Evolutionary conservation across 2,797 vertebrate species (phyloP), one percentile per base, ranked within the genome.

Genomic region (Peromyscus aztecus): DNA sequence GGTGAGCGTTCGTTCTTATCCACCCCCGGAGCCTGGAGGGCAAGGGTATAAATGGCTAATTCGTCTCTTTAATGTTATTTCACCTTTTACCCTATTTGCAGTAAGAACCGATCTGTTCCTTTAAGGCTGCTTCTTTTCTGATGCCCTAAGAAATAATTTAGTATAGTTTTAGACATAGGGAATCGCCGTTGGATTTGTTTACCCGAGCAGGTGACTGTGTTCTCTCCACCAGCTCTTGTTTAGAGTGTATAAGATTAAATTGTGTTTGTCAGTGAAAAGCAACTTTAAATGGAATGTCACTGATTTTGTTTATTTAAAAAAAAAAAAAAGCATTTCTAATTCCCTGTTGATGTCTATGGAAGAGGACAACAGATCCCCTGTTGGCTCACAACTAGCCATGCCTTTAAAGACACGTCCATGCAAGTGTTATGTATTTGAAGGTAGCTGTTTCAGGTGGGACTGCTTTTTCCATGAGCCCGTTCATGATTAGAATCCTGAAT

Each of bases 1-100:
- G 99, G 99, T 99, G 98, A 99, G 99, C 97, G 52, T 95, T 77
- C 75, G 97, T 94, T 77, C 75, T 98, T 94, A 93, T 94, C 96
- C 59, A 84, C 85, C n/a, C 90, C 89, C 1, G 8, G 49, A 40
- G 61, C 94, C 78, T 93, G 81, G 88, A 80, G 82, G 95, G 17
- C 59, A 82, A 40, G 94, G 95, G 57, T 75, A 6, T 69, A 61
- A 46, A 43, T 76, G 55, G 88, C 46, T 61, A 34, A 69, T 43
- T 71, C 2, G 43, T 61, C 55, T 88, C 92, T 89, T 92, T 17
- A 52, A 10, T 46, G 31, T 80, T 31, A 43, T 43, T 95, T 31
- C 80, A 71, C n/a, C 69, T 81, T 63, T 75, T 76, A 77, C 4
- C 13, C 37, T 63, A 1, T 93, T 94, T 49, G 76, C 57, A 57